Base-by-base conservation (phyloP, 64 coral and sea anemone species). In the Platygyra sinensis region DNA sequence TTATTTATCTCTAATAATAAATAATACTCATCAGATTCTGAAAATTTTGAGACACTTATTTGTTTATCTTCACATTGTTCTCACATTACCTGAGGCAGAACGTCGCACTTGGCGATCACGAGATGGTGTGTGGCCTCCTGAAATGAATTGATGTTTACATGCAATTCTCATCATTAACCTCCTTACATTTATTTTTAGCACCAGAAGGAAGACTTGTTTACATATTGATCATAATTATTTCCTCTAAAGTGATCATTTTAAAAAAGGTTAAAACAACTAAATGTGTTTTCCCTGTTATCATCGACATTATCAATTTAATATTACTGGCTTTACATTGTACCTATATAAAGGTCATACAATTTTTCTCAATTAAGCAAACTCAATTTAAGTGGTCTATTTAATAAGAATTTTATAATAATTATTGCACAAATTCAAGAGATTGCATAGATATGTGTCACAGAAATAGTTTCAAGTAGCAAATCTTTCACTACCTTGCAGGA, bases 1-100 rank as follows among this genome's bases (percentile, higher is more conserved):
- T 57, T n/a, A n/a, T n/a, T 57, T 57, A 14, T 15, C 15, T 16
- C 54, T 57, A 57, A 57, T 57, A 57, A 57, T 57, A 57, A 15
- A 14, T 16, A 15, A 14, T 57, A 14, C 10, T 57, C 54, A 57
- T 14, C 54, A 57, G 15, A 57, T 57, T 57, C 10, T 57, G 54
- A 57, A 57, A 57, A 15, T 78, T 36, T 78, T 78, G 32, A 49
- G 12, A 78, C 11, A 78, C 11, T 78, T 7, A 14, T 20, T 49
- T 42, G 15, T 42, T 36, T 30, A 33, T 30, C 31, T 36, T 42
- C 5, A 16, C 20, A 78, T n/a, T 27, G 32, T 78, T 1, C 14
- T 19, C 18, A 77, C 19, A 39, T 90, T 96, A 96, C 94, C 94
- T 96, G 94, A 96, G 49, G 90, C 83, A 57, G 94, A 96, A 39